Base-by-base conservation (phyloP, 2,113 vertebrate species). In the Argyrosomus japonicus region DNA sequence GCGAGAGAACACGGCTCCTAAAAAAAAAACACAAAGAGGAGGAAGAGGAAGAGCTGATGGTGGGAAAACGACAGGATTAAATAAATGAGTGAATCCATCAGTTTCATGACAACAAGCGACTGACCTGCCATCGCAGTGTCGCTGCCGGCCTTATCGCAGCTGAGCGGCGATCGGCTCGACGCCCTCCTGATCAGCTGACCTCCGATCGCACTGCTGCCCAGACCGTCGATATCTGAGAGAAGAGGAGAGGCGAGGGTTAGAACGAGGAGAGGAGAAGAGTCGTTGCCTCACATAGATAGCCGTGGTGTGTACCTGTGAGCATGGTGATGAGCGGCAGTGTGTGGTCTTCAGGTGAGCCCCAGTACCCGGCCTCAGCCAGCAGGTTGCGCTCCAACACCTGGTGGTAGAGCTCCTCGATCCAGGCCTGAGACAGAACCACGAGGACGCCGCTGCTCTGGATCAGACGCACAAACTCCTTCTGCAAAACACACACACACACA, bases 401-500 rank as follows among this genome's bases (percentile, higher is more conserved):
- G 57, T 97, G 96, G 90, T 97, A 98, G 0, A 99, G 94, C 63
- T 99, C 98, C 93, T 99, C 98, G 1, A 98, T 96, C 98, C 98
- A 99, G 71, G 95, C 92, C 93, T 97, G 97, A 40, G 98, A 99
- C 90, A 99, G 96, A 25, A 99, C 96, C 94, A 99, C 97, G 13
- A 99, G 88, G 64, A 97, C 96, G 0, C 98, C 97, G 15, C 97
- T 98, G 94, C 94, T 97, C 88, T 99, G 98, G 64, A 98, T 91
- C 86, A 97, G 96, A 85, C 95, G 97, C 91, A 97, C 96, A 95
- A 99, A 99, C 87, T 99, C 98, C 80, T 98, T 99, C 98, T 99
- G 92, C 74, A 70, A 9, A 17, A 29, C 56, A 76, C 32, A 58
- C 47, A 68, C 51, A 10, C 45, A 29, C 29, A 36, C 27, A 21